Percentiles rank a stretch among this genome's conserved stretches.
Conservation (phyloP, 64 coral and sea anemone species). For the Pocillopora verrucosa region DNA sequence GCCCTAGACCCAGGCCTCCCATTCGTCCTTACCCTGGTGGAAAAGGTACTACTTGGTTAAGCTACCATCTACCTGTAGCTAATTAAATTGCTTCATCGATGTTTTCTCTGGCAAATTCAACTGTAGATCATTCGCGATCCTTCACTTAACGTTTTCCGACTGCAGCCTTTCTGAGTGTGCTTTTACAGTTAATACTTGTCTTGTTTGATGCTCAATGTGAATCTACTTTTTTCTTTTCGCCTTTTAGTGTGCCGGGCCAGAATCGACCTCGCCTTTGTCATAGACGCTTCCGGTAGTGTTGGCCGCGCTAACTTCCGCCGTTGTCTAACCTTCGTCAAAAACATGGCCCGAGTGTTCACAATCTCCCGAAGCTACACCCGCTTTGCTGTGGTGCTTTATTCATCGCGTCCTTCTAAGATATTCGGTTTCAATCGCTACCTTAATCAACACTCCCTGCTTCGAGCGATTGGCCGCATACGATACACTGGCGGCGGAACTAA, state of each 20-base stretch:
- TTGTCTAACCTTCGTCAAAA: conserved; percentile 50
- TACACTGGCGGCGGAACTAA: conserved; percentile 60
- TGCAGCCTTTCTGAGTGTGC: not conserved
- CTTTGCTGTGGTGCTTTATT: conserved; percentile 59
- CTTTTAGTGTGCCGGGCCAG: conserved; percentile 39
- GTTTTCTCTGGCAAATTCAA: no score
- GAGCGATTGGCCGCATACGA: conserved; percentile 40
- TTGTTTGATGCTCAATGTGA: not conserved
- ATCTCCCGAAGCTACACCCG: conserved; percentile 58
- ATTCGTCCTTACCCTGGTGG: conserved; percentile 24
- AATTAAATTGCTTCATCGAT: not conserved
- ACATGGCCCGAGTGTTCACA: conserved; percentile 54
- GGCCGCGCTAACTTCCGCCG: conserved; percentile 53
- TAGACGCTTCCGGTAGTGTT: conserved; percentile 69
- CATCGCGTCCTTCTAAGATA: conserved; percentile 41
- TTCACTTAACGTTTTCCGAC: no score
- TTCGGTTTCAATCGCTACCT: conserved; percentile 57
- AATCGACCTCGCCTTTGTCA: conserved; percentile 58
- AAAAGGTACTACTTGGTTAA: conserved; percentile 30
- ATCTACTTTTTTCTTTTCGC: not conserved
- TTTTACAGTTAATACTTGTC: not conserved
- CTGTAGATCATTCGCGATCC: no score
- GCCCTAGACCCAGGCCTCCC: conserved; percentile 17
- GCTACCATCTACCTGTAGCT: no score
- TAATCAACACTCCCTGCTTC: conserved; percentile 15